Evolutionary conservation across 2,113 vertebrate genomes (phyloP).

Genomic region (Lepisosteus osseus): DNA sequence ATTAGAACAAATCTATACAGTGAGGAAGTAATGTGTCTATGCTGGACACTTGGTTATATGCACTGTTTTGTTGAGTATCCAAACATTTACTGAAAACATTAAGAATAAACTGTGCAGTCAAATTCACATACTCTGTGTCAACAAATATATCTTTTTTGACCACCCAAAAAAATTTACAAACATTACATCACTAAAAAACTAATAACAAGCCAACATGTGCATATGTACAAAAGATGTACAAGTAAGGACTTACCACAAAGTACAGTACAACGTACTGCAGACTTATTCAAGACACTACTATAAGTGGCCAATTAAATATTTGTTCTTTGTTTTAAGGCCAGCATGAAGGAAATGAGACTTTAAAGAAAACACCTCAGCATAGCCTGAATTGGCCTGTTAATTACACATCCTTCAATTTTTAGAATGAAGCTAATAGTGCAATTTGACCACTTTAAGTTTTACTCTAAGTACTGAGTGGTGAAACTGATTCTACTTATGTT

Average conservation of each 20-base stretch:
- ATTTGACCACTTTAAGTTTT: conserved; percentile 14
- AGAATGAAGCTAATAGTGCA: conserved; percentile 29
- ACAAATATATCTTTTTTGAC: conserved; percentile 34
- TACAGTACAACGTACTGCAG: conserved; percentile 4
- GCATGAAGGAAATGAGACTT: background rate
- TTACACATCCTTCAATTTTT: conserved; percentile 3
- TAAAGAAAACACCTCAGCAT: background rate
- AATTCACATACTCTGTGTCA: conserved; percentile 43
- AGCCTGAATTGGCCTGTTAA: background rate
- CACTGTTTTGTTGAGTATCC: conserved; percentile 67
- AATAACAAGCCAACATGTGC: conserved; percentile 55
- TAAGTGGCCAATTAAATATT: conserved; percentile 2
- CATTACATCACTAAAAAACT: conserved; percentile 69
- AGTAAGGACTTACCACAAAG: conserved; percentile 28
- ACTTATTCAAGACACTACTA: background rate
- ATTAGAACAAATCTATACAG: conserved; percentile 50
- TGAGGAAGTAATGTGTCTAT: conserved; percentile 54
- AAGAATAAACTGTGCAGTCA: conserved; percentile 38
- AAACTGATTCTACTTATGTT: no score
- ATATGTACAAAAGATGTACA: conserved; percentile 78
- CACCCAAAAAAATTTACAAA: conserved; percentile 43
- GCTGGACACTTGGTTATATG: conserved; percentile 68
- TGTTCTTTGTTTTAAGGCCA: conserved; percentile 13
- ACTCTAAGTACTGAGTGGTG: no score
- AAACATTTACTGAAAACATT: conserved; percentile 51